Percentiles rank a stretch among this genome's conserved stretches.
These are phyloP conservation scores for Yasuhikotakia modesta DNA, from an alignment of 2,797 vertebrate species.

Conservation along the genomic window DNA sequence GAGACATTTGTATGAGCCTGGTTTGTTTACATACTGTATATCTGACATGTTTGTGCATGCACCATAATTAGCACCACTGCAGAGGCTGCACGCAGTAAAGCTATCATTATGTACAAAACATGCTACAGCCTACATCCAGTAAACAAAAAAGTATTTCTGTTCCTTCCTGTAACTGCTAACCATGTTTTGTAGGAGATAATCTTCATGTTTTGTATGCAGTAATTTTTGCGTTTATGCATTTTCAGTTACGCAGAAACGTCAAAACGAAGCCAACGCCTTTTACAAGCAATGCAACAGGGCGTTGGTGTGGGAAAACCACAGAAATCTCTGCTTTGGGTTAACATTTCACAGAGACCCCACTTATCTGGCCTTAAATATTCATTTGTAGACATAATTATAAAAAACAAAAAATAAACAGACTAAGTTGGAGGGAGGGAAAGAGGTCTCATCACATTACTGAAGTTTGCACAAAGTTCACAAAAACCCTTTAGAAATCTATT, in stretches of 20 bases:
- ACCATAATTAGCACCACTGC: neutral
- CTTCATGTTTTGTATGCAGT: neutral
- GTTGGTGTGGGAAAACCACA: constrained; percentile 1
- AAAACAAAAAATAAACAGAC: neutral
- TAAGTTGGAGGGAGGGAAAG: no score
- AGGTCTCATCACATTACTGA: no score
- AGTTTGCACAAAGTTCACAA: neutral
- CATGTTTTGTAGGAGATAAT: neutral
- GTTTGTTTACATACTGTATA: neutral
- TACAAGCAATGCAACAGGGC: constrained; percentile 6
- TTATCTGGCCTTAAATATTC: neutral
- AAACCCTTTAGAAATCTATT: neutral
- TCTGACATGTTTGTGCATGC: constrained; percentile 5
- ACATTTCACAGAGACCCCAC: neutral
- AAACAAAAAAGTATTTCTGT: neutral
- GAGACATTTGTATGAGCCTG: neutral
- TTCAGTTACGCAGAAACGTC: neutral
- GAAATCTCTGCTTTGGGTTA: constrained; percentile 17
- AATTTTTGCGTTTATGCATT: constrained; percentile 9
- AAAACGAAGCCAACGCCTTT: constrained; percentile 22
- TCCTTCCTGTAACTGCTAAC: neutral
- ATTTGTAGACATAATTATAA: neutral
- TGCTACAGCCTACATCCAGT: neutral
- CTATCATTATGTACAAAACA: neutral
- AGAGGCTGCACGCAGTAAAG: neutral